Base-by-base conservation (phyloP, 1,140 invertebrate genomes). In the Lerema accius region DNA sequence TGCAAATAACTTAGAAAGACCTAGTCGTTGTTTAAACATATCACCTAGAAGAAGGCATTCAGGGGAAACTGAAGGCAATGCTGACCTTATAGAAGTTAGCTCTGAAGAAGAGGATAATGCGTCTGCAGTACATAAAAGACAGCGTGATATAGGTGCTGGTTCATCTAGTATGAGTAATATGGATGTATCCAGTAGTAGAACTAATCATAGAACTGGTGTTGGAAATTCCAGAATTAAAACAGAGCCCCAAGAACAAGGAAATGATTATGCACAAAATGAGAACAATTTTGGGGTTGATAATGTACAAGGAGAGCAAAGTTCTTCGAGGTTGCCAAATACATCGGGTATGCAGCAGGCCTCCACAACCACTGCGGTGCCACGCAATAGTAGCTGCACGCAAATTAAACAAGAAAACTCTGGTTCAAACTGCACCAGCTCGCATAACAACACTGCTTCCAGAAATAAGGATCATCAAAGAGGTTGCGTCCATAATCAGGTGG, bases 51-150 rank as follows among this genome's bases (percentile, higher is more conserved):
- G 83, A 61, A 78, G 84, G 69, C 81, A 80, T 9, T 85, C 84
- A 15, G 87, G 82, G 64, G 84, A 86, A 39, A 84, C 67, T 76
- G 76, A 83, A 65, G 37, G 49, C 32, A 71, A 76, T 65, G 26
- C 72, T 39, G 77, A 81, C 67, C 75, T 82, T 32, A 90, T 92
- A 65, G 91, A 91, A 82, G 82, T 91, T 0, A 91, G 89, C 65
- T 91, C 89, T 37, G 89, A 90, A 63, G 91, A 91, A 48, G 91
- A 91, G 72, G 89, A 92, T 26, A 81, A 84, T 72, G 58, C 49
- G 14, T 62, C 78, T 10, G 68, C 74, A 7, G 81, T 80, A 35
- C 84, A 77, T 67, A 88, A 86, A 65, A 80, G 76, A 58, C 77
- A 73, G 16, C 72, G 75, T 76, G 75, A 73, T 5, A 80, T 63